These are phyloP conservation scores for Saxidomus purpurata DNA, from an alignment of 1,140 invertebrate species.

Conservation along the genomic window DNA sequence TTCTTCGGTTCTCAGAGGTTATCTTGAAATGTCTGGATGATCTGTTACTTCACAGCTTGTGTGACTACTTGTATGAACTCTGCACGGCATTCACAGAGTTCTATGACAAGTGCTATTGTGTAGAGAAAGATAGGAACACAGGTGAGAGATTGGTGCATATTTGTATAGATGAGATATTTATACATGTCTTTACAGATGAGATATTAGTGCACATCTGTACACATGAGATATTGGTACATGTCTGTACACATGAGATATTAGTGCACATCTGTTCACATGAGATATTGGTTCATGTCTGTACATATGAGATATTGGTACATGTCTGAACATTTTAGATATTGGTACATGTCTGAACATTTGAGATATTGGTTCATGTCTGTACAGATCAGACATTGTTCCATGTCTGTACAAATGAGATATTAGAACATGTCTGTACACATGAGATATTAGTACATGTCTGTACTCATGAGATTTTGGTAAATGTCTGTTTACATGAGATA, in stretches of 20 bases:
- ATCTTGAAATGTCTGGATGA: slow-evolving; percentile 94
- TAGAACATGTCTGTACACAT: too few species aligned
- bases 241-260: too few species aligned
- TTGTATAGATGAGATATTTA: background rate
- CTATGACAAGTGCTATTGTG: slow-evolving; percentile 99
- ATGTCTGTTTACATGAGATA: too few species aligned
- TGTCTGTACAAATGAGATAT: too few species aligned
- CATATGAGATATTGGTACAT: too few species aligned
- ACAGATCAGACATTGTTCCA: too few species aligned
- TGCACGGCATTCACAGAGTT: slow-evolving; percentile 98
- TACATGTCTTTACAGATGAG: too few species aligned
- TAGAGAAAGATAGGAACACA: slow-evolving; percentile 91
- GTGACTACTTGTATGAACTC: slow-evolving; percentile 98
- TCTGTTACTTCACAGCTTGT: slow-evolving; percentile 95
- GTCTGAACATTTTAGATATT: background rate
- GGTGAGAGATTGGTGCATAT: slow-evolving; percentile 60
- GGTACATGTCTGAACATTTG: too few species aligned
- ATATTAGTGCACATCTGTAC: too few species aligned
- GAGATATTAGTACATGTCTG: too few species aligned
- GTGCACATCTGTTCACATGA: background rate
- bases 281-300: background rate
- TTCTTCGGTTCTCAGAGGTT: slow-evolving; percentile 94
- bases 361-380: too few species aligned
- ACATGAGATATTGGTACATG: background rate
- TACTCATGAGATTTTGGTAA: too few species aligned